Base-by-base conservation (phyloP, 92 coral and sea anemone species). In the Actinernus sp. region DNA sequence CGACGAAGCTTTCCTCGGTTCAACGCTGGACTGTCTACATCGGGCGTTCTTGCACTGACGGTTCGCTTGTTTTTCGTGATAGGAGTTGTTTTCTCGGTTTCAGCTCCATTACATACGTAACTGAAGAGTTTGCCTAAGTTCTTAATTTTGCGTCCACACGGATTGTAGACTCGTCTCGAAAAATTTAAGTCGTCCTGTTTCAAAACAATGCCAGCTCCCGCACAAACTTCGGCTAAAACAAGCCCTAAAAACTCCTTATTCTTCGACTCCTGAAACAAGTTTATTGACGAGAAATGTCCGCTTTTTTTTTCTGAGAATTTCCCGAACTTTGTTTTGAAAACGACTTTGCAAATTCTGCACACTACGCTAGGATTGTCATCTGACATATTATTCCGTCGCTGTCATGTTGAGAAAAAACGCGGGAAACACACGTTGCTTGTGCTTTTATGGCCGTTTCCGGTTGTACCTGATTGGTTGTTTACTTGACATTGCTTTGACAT, bases 131-230 rank as follows among this genome's bases (percentile, higher is more conserved):
- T 6, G 26, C 83, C 83, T 17, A 76, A 29, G 36, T 65, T 65
- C 28, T 38, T 62, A 25, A 78, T 58, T 28, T 78, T 68, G 16
- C 83, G 31, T 12, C 40, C 75, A 38, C 83, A 76, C 5, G 83
- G 75, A 27, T 76, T 76, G 37, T 68, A 76, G 33, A 66, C 74
- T 27, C 64, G 46, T 31, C 60, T 66, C 3, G 78, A 78, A 46
- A 28, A 65, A 6, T 10, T 12, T 21, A 7, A 6, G 12, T 49
- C 14, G 12, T 69, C 73, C n/a, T 61, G 54, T 10, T 44, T 32
- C 3, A 69, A n/a, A 4, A 25, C 17, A 22, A 79, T 40, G 26
- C 86, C 78, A 0, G 60, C 78, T 17, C 26, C 55, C 26, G 24
- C 0, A 26, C 71, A 60, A 68, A 78, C 29, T n/a, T 68, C 59